Percentiles rank a stretch among this genome's conserved stretches.
Evolutionary conservation across 2,113 vertebrate genomes (phyloP).

Genomic region (Lagopus leucura): DNA sequence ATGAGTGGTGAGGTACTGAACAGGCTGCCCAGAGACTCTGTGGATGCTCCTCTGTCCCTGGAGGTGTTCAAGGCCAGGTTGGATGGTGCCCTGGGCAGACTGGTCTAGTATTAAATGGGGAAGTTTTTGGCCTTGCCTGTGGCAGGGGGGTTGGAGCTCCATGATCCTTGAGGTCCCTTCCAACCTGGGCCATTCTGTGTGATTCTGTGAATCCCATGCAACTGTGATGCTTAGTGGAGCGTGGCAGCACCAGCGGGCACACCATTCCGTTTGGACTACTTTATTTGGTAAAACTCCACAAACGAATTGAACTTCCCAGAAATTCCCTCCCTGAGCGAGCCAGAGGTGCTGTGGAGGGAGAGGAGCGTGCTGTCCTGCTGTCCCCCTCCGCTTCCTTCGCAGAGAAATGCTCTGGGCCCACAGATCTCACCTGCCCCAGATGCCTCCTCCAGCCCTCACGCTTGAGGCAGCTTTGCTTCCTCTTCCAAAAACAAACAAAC

Average conservation of each 20-base stretch:
- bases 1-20: too few relatives aligned
- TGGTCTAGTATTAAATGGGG: too few relatives aligned
- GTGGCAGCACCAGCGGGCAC: not conserved
- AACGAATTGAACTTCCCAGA: conserved; percentile 30
- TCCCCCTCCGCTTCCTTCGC: accelerated
- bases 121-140: too few relatives aligned
- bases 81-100: too few relatives aligned
- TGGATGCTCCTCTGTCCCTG: too few relatives aligned
- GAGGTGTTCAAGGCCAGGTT: too few relatives aligned
- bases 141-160: too few relatives aligned
- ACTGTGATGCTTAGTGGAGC: not conserved
- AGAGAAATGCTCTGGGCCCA: not conserved
- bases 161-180: too few relatives aligned
- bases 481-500: not conserved
- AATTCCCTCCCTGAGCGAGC: conserved; percentile 44
- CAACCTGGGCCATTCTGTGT: too few relatives aligned
- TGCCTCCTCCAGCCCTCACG: conserved; percentile 7
- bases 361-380: not conserved
- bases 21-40: too few relatives aligned
- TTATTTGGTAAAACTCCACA: conserved; percentile 83
- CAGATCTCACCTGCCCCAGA: not conserved
- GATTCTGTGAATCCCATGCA: too few relatives aligned
- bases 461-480: not conserved
- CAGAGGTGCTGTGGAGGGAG: not conserved
- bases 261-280: conserved; percentile 75